Percentiles rank a stretch among this genome's conserved stretches.
These are phyloP conservation scores for Pomacea maculata DNA, from an alignment of 1,140 invertebrate species.

Conservation along the genomic window DNA sequence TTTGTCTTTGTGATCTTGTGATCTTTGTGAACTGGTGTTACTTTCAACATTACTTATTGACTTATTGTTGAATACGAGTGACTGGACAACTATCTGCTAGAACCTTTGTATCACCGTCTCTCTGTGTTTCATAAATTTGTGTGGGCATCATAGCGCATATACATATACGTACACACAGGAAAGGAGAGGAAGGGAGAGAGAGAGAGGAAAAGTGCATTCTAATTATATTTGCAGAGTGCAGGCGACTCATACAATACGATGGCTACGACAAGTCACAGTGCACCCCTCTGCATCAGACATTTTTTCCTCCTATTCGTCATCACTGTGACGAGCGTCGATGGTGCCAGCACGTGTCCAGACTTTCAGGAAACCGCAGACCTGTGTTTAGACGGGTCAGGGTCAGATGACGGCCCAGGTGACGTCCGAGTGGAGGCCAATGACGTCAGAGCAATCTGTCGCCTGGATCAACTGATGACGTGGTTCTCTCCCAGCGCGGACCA, in stretches of 20 bases:
- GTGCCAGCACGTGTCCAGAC: neutral
- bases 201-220: neutral
- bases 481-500: neutral
- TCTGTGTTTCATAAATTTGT: neutral
- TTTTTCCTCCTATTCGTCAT: neutral
- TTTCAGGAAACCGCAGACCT: neutral
- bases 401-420: no score
- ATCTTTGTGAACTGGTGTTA: no score
- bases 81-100: neutral
- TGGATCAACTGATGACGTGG: neutral
- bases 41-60: no score
- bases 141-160: neutral
- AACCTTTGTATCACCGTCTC: neutral
- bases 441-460: neutral
- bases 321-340: neutral
- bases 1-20: no score
- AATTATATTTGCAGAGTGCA: neutral
- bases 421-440: no score
- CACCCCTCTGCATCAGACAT: neutral
- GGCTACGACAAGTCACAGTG: neutral
- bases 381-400: no score
- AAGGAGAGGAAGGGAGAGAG: constrained; percentile 1
- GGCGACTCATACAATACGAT: neutral
- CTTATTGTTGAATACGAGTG: neutral
- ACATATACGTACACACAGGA: neutral